These are phyloP conservation scores for Psophia crepitans DNA, from an alignment of 2,113 vertebrate genomes.

Conservation along the genomic window DNA sequence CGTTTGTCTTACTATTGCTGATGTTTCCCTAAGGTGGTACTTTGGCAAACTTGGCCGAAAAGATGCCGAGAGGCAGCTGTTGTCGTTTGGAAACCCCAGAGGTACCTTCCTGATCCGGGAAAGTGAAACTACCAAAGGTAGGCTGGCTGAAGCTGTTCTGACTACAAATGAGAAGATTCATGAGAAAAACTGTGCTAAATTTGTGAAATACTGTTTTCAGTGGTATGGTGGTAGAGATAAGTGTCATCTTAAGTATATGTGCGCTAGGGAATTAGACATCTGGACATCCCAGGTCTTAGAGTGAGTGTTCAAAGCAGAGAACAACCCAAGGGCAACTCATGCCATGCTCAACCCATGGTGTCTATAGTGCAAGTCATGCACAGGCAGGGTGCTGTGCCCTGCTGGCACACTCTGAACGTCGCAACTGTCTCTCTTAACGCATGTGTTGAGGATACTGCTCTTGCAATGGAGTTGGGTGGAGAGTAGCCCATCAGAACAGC, in stretches of 20 bases:
- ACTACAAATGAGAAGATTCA: neutral
- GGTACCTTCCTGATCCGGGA: slow-evolving; percentile 96
- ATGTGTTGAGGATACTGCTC: neutral
- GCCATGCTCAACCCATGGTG: neutral
- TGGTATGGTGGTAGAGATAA: neutral
- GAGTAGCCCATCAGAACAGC: neutral
- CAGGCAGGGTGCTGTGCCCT: neutral
- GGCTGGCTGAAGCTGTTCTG: neutral
- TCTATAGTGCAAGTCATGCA: neutral
- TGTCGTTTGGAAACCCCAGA: slow-evolving; percentile 90
- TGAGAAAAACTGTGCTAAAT: neutral
- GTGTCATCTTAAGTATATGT: neutral
- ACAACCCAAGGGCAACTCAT: neutral
- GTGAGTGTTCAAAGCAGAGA: neutral
- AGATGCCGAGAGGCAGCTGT: slow-evolving; percentile 94
- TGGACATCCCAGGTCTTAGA: neutral
- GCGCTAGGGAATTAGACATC: neutral
- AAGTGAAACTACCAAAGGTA: slow-evolving; percentile 99
- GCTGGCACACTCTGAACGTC: neutral
- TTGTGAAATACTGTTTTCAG: neutral
- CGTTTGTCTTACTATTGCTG: neutral
- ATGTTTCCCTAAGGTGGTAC: slow-evolving; percentile 84
- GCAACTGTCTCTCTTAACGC: fast-evolving
- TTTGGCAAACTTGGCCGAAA: slow-evolving; percentile 97
- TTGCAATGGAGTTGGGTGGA: neutral